Evolutionary conservation across 2,797 vertebrate species (phyloP), one percentile per base, ranked within the genome.

Genomic region (Halcyon leucocephala): DNA sequence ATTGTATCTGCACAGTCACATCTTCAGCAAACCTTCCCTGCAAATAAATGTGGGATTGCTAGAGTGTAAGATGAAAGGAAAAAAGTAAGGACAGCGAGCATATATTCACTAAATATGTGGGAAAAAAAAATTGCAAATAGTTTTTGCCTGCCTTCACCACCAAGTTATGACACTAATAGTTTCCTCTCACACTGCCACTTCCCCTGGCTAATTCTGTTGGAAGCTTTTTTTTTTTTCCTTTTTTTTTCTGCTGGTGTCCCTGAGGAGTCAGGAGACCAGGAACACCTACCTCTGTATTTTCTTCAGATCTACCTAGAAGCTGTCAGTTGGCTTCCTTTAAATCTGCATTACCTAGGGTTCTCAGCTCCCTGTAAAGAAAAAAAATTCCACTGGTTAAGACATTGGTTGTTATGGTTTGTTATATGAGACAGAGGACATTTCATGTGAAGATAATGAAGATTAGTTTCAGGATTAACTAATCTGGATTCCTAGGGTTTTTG

Each of bases 121-220:
- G 7, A 24, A 21, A 35, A 31, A 41, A 49, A 20, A 22, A 10
- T 49, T 51, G 20, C 17, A 39, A 70, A 69, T 57, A 41, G 13
- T 15, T 65, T 66, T 65, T 39, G 31, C 5, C 42, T 48, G 49
- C 37, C 18, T 67, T 46, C 14, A 39, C 14, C 41, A 58, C 8
- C 24, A 33, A 29, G 25, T 42, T 87, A 54, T 15, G 33, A 48
- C 35, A 29, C 15, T 74, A 67, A 44, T 15, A 28, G 29, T 33
- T 4, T 44, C 19, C 41, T 91, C 54, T 60, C 1, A 5, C 5
- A 41, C 28, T 5, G 2, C 2, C 2, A 2, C 37, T 12, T 58
- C 44, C 12, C 19, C 7, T 31, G 48, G 13, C 3, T 79, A 74
- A 52, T 46, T 66, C 17, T n/a, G 7, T 55, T 55, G 12, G n/a